These are phyloP conservation scores for Atta cephalotes DNA, from an alignment of 1,140 invertebrate genomes.

Conservation along the genomic window DNA sequence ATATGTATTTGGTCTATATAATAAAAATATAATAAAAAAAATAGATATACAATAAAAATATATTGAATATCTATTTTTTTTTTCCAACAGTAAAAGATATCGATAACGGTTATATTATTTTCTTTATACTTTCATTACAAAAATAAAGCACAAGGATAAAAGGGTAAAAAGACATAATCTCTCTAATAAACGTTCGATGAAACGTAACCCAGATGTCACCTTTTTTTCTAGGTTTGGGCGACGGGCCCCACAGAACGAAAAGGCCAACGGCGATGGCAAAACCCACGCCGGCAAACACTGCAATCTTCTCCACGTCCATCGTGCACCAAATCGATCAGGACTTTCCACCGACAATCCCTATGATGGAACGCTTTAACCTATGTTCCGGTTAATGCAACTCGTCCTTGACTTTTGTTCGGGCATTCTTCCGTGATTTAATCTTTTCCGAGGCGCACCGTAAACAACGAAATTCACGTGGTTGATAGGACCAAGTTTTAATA, in stretches of 20 bases:
- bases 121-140: background rate
- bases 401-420: background rate
- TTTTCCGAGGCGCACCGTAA: background rate
- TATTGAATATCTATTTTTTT: too few relatives aligned
- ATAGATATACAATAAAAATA: background rate
- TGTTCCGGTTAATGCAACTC: slow-evolving; percentile 1
- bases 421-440: background rate
- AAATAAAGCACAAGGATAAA: background rate
- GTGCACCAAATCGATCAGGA: background rate
- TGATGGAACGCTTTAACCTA: background rate
- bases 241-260: slow-evolving; percentile 93
- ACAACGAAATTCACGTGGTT: background rate
- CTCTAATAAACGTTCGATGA: background rate
- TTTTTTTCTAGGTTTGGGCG: slow-evolving; percentile 85
- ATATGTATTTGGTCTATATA: too few relatives aligned
- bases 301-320: slow-evolving; percentile 90
- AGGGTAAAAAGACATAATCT: background rate
- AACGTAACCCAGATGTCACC: slow-evolving; percentile 68
- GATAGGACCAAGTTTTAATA: background rate
- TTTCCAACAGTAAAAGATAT: background rate
- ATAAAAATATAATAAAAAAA: too few relatives aligned
- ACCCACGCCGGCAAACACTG: slow-evolving; percentile 90
- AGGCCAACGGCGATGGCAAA: slow-evolving; percentile 92
- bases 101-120: background rate
- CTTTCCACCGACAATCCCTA: background rate